Percentiles rank a stretch among this genome's conserved stretches.
Conservation (phyloP, 2,797 vertebrate species). For the Myotis daubentonii region DNA sequence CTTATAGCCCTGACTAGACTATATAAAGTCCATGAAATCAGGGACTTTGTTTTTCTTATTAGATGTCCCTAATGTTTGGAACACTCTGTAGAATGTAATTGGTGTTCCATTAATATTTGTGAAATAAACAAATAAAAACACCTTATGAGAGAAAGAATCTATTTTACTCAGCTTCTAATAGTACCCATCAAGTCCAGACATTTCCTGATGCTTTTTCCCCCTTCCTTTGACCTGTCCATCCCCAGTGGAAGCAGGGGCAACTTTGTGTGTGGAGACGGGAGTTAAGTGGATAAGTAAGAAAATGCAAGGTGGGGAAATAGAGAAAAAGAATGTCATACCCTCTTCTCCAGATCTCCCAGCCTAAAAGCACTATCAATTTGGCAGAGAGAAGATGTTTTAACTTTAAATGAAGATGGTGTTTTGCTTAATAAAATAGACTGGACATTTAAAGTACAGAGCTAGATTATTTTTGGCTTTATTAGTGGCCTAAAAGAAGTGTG, state of each 20-base stretch:
- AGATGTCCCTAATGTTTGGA: neutral
- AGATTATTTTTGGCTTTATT: conserved; percentile 10
- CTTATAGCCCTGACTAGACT: neutral
- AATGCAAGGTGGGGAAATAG: neutral
- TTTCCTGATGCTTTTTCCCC: neutral
- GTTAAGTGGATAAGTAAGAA: neutral
- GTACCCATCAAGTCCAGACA: neutral
- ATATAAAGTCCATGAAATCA: neutral
- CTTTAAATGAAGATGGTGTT: conserved; percentile 26
- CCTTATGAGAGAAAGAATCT: neutral
- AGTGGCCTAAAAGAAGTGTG: neutral
- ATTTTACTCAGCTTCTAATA: neutral
- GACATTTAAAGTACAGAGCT: neutral
- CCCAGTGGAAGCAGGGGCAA: neutral
- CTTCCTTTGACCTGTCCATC: neutral
- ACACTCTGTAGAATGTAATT: neutral
- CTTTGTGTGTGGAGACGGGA: neutral
- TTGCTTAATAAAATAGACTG: neutral
- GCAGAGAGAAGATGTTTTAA: neutral
- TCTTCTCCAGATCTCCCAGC: neutral
- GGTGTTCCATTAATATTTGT: neutral
- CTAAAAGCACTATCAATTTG: neutral
- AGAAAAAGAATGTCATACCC: neutral
- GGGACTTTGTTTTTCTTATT: neutral
- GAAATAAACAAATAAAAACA: neutral